A percentile compares a stretch with the other conserved stretches of the same genome.
These are phyloP conservation scores for Iguana delicatissima DNA, from an alignment of 2,797 vertebrate genomes.

Conservation along the genomic window DNA sequence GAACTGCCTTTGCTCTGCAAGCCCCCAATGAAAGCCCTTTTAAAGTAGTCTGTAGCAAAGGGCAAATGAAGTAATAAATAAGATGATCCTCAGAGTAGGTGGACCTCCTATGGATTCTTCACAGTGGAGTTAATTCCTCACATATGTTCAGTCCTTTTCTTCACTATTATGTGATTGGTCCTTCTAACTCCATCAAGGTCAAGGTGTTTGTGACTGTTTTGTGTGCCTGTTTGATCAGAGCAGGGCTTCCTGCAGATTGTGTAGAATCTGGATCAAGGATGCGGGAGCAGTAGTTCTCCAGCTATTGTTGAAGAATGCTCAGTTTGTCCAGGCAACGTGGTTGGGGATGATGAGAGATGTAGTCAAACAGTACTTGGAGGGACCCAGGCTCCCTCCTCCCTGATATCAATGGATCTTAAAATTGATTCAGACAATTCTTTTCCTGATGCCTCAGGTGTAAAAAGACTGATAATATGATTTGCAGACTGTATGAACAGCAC, in stretches of 20 bases:
- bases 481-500: background rate
- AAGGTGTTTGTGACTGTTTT: background rate
- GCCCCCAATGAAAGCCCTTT: conserved; percentile 1
- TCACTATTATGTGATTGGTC: background rate
- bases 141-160: conserved; percentile 27
- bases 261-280: background rate
- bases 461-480: background rate
- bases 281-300: background rate
- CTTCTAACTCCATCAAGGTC: conserved; percentile 16
- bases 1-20: background rate
- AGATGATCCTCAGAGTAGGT: background rate
- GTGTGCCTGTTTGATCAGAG: background rate
- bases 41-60: background rate
- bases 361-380: background rate
- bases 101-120: background rate
- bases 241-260: background rate
- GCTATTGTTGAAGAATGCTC: background rate
- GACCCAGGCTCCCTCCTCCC: background rate
- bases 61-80: conserved; percentile 25
- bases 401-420: background rate
- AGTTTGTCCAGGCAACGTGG: background rate
- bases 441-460: background rate
- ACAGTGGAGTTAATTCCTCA: conserved; percentile 26
- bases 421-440: background rate
- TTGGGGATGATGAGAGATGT: background rate